A percentile compares a stretch with the other conserved stretches of the same genome.
Evolutionary conservation across 2,113 vertebrate genomes (phyloP).

Genomic region (Pogona vitticeps): DNA sequence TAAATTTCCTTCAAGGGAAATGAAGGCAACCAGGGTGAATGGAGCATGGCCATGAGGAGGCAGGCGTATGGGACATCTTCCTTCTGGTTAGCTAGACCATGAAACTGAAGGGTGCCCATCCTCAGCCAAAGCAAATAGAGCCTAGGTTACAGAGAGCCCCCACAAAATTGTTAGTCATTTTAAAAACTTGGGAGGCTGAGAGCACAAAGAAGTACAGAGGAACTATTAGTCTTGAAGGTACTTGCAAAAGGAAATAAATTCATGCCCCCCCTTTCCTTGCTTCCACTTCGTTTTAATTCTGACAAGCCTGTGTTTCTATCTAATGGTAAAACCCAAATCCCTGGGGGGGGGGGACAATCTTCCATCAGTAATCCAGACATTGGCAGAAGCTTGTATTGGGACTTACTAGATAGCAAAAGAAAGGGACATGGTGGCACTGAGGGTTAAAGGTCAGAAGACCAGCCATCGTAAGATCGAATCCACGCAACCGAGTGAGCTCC

Average conservation of each 20-base stretch:
- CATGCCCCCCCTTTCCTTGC: not conserved
- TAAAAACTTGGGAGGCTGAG: not conserved
- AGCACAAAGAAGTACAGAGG: not conserved
- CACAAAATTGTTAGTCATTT: not conserved
- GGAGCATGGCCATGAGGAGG: not conserved
- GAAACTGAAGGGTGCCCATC: not conserved
- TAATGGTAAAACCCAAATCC: not conserved
- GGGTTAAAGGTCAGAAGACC: too few species aligned
- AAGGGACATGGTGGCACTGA: too few species aligned
- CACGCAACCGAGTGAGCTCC: too few species aligned
- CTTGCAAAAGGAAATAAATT: not conserved
- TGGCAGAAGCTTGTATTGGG: too few species aligned
- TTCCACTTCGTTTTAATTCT: not conserved
- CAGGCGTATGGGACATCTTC: not conserved
- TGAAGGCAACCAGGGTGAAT: not conserved
- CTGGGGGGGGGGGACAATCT: too few species aligned
- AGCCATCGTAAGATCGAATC: too few species aligned
- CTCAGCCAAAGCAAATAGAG: slow-evolving; percentile 2
- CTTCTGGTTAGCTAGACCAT: too few species aligned
- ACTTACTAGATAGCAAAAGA: too few species aligned
- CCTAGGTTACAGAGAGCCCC: not conserved
- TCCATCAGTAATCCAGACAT: too few species aligned
- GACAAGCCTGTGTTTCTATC: not conserved
- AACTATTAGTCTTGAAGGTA: not conserved
- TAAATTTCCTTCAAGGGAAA: not conserved